Base-by-base conservation (phyloP, 2,888 invertebrate genomes). In the Tenthredo notha region DNA sequence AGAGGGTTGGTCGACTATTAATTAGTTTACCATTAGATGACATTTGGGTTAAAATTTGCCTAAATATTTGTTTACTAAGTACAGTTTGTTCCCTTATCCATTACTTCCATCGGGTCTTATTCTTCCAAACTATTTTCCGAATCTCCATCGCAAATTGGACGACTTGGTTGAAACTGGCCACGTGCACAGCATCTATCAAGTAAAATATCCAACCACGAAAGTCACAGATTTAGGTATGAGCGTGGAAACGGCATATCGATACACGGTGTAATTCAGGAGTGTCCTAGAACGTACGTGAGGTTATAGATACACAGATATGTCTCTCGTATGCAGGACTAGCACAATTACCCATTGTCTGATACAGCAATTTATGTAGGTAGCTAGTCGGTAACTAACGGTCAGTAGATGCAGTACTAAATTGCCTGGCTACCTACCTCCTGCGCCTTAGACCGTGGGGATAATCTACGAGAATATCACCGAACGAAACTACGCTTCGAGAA, bases 341-440 rank as follows among this genome's bases (percentile, higher is more conserved):
- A 92, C 92, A 92, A 93, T 93, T 93, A 92, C 92, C 93, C 91
- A 93, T 93, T 92, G 93, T 92, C 92, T 91, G 93, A 93, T 93
- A 92, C 92, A 90, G 92, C 91, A 93, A 93, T 93, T 93, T 93
- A 93, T 93, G 92, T 90, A 91, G 91, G 91, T 92, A 90, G 87
- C 89, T 84, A 85, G 54, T 78, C 80, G 89, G 91, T 91, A 92
- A 92, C 92, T 91, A 91, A 92, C 91, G 89, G 86, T 89, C 89
- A 88, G 87, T 87, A 87, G 87, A 89, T 87, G 85, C 88, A 87
- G 89, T 65, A 82, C 87, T 87, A 87, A 88, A 88, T 87, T 85
- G 86, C 88, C 83, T 12, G 18, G 67, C 67, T 67, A 65, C 37
- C 67, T 67, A 65, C 37, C 25, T 43, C 40, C 87, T 89, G 88